These are phyloP conservation scores for Caenorhabditis afra DNA, from an alignment of 2,888 invertebrate species.

Conservation along the genomic window DNA sequence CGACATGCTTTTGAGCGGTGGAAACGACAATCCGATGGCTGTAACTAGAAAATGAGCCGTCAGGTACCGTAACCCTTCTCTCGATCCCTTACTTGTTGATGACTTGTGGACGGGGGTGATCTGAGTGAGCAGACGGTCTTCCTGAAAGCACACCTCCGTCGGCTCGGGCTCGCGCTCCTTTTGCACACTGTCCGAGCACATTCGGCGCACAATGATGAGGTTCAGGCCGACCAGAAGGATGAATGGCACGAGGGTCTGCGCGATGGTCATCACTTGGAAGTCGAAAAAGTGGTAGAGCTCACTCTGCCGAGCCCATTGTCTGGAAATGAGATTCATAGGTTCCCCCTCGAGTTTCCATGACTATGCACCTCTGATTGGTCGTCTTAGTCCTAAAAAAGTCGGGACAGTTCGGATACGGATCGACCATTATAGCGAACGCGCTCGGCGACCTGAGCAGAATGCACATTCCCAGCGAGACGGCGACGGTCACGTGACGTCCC, in stretches of 20 bases:
- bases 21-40: conserved; percentile 59
- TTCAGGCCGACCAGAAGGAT: conserved; percentile 73
- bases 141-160: conserved; percentile 45
- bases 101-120: conserved; percentile 51
- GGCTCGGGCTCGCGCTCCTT: conserved; percentile 43
- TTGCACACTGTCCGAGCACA: conserved; percentile 59
- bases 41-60: too few species aligned
- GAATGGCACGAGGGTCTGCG: conserved; percentile 78
- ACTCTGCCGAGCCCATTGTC: conserved; percentile 56
- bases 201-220: conserved; percentile 63
- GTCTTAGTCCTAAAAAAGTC: conserved; percentile 75
- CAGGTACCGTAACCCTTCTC: background rate
- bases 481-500: conserved; percentile 75
- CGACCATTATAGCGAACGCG: conserved; percentile 72
- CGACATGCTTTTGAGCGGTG: conserved; percentile 65
- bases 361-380: conserved; percentile 58
- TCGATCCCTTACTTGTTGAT: conserved; percentile 31
- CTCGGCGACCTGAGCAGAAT: conserved; percentile 71
- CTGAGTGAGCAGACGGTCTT: conserved; percentile 44
- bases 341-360: background rate
- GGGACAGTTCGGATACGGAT: conserved; percentile 72
- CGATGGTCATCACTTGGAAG: conserved; percentile 76
- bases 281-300: conserved; percentile 73
- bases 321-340: conserved; percentile 22
- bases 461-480: conserved; percentile 68